phyloP scores from a whole-genome alignment of 2,888 invertebrate species.

The Cremastinae sp. region DNA sequence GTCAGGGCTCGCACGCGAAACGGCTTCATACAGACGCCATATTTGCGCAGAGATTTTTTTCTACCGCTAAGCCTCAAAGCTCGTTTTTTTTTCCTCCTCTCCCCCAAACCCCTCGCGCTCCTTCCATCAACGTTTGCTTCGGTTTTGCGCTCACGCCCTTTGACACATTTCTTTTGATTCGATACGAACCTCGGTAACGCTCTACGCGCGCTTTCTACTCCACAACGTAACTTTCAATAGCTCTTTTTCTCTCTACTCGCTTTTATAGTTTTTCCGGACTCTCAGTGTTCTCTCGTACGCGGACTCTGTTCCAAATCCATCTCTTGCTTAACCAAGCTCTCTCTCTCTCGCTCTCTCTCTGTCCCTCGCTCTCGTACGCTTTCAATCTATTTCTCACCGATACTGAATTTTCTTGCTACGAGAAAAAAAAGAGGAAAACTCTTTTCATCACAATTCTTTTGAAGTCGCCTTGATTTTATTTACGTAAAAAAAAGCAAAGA shows the following conservation, averaged over 20 bases:
- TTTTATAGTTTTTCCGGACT: constrained; percentile 39
- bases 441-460: neutral
- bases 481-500: constrained; percentile 15
- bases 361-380: constrained; percentile 8
- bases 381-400: neutral
- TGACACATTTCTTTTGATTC: constrained; percentile 78
- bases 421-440: too few species aligned
- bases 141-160: constrained; percentile 70
- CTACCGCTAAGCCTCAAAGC: constrained; percentile 70
- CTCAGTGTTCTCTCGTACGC: constrained; percentile 31
- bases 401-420: neutral
- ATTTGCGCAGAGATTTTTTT: constrained; percentile 36
- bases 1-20: neutral
- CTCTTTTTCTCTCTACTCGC: constrained; percentile 44
- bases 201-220: constrained; percentile 52
- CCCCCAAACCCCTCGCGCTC: constrained; percentile 13
- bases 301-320: constrained; percentile 18
- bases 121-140: constrained; percentile 73
- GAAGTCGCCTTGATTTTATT: neutral
- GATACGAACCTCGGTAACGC: constrained; percentile 64
- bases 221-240: constrained; percentile 61
- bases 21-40: constrained; percentile 30
- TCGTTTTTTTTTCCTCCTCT: constrained; percentile 14
- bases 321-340: too few species aligned
- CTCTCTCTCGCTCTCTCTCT: neutral